A percentile compares a stretch with the other conserved stretches of the same genome.
Conservation (phyloP, 2,797 vertebrate genomes). For the Lagocephalus sceleratus region DNA sequence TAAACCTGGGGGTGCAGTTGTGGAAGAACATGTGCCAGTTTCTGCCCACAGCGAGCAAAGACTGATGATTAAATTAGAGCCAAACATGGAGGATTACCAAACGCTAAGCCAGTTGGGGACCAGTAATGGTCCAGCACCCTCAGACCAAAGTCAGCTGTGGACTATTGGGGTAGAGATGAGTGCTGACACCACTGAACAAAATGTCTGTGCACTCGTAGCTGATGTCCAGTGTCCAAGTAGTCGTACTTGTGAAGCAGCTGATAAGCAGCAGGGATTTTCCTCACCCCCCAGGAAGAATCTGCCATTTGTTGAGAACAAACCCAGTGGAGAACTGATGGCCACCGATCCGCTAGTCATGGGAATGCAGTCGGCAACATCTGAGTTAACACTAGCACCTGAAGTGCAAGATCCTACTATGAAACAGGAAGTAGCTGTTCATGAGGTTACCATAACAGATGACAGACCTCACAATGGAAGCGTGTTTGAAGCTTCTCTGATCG, state of each 20-base stretch:
- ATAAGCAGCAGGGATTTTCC: slow-evolving; percentile 23
- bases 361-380: slow-evolving; percentile 5
- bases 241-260: slow-evolving; percentile 7
- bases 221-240: slow-evolving; percentile 34
- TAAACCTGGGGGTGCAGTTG: not conserved
- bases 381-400: slow-evolving; percentile 7
- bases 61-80: slow-evolving; percentile 40
- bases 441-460: slow-evolving; percentile 9
- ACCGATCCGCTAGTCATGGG: slow-evolving; percentile 19
- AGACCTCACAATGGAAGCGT: slow-evolving; percentile 13
- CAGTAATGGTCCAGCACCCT: not conserved
- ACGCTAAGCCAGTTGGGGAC: not conserved
- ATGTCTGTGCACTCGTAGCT: slow-evolving; percentile 18
- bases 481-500: slow-evolving; percentile 30
- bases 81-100: slow-evolving; percentile 20
- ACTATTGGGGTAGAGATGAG: slow-evolving; percentile 8
- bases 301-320: slow-evolving; percentile 33
- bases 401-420: slow-evolving; percentile 2
- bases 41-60: slow-evolving; percentile 16
- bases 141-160: slow-evolving; percentile 43
- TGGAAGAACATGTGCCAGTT: slow-evolving; percentile 17
- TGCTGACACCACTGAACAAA: not conserved
- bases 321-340: slow-evolving; percentile 29
- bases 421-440: slow-evolving; percentile 11
- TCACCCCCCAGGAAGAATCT: slow-evolving; percentile 19